Conservation (phyloP, 2,113 vertebrate genomes). For the Noturus placidus region DNA sequence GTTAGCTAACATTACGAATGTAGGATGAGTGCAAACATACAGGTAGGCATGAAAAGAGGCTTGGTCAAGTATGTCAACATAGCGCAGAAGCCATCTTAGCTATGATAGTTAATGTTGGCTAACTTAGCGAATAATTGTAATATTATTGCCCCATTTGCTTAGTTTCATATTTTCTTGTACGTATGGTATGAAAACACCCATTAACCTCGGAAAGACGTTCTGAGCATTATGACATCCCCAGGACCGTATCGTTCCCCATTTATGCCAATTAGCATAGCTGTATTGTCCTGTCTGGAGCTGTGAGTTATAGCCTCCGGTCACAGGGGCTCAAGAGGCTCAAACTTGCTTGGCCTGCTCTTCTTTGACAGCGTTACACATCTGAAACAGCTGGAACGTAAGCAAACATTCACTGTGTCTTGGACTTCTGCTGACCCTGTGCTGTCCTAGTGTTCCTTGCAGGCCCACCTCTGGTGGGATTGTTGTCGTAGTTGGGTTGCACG, state of each 20-base stretch:
- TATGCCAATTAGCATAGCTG: constrained; percentile 14
- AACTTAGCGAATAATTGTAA: background rate
- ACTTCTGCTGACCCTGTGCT: constrained; percentile 1
- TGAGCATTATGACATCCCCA: background rate
- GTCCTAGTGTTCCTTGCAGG: constrained; percentile 14
- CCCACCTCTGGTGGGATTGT: constrained; percentile 29
- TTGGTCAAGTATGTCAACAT: background rate
- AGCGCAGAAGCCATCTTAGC: background rate
- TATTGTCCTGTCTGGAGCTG: constrained; percentile 17
- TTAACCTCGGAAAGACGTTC: background rate
- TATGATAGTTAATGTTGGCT: background rate
- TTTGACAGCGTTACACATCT: constrained; percentile 28
- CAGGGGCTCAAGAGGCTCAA: background rate
- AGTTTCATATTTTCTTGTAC: background rate
- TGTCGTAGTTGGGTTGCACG: constrained; percentile 45
- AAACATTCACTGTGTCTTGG: constrained; percentile 23
- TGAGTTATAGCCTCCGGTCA: constrained; percentile 35
- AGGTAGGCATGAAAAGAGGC: background rate
- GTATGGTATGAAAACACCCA: background rate
- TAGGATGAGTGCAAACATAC: background rate
- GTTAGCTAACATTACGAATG: background rate
- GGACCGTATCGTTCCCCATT: constrained; percentile 21
- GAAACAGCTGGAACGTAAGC: constrained; percentile 40
- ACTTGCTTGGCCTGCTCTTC: constrained; percentile 24
- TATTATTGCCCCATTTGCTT: background rate